A percentile compares a stretch with the other conserved stretches of the same genome.
These are phyloP conservation scores for Prolemur simus DNA, from an alignment of 2,113 vertebrate genomes.

Conservation along the genomic window DNA sequence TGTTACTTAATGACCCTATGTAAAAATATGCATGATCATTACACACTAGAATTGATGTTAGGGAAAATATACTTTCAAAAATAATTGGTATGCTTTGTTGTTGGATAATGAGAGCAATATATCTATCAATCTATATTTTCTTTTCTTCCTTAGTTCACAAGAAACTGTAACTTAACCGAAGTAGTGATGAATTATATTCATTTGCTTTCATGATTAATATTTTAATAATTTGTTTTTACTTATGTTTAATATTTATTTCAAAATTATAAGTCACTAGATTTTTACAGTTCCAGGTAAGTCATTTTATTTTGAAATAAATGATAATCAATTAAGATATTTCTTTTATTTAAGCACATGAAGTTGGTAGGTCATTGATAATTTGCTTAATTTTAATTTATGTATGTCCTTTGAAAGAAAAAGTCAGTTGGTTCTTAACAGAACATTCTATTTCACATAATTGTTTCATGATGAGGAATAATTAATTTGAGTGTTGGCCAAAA, in stretches of 20 bases:
- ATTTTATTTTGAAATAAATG: neutral
- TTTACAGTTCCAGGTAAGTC: neutral
- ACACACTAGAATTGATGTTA: neutral
- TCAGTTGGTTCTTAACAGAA: neutral
- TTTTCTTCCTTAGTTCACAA: neutral
- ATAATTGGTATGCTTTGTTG: neutral
- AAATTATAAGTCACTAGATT: neutral
- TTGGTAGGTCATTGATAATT: neutral
- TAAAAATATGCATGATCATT: neutral
- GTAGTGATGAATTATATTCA: neutral
- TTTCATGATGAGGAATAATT: neutral
- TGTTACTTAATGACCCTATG: neutral
- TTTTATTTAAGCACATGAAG: neutral
- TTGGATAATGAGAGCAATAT: neutral
- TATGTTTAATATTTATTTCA: slow-evolving; percentile 13
- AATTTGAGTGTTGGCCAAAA: neutral
- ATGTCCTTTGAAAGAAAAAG: neutral
- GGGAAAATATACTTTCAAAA: neutral
- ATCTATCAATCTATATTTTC: neutral
- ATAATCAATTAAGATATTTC: neutral
- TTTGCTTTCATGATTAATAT: neutral
- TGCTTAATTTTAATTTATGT: neutral
- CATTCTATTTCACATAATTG: neutral
- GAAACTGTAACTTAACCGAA: neutral
- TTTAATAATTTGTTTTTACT: neutral